Evolutionary conservation across 2,113 vertebrate species (phyloP).

Genomic region (Zosterops pallidus): DNA sequence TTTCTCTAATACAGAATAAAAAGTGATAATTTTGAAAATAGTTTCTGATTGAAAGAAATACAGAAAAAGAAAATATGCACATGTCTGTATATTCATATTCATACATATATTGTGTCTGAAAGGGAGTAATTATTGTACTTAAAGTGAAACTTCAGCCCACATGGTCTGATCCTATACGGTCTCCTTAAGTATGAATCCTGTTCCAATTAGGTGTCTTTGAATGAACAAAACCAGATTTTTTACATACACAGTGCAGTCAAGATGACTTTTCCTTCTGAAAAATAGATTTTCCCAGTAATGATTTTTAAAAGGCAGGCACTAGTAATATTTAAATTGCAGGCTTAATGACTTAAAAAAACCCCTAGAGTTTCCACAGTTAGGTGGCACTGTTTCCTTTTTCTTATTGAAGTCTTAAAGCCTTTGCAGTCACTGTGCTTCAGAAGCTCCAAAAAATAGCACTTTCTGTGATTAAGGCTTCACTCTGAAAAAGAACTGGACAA

Average conservation of each 20-base stretch:
- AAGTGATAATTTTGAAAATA: not conserved
- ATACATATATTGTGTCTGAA: not conserved
- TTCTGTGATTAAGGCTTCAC: not conserved
- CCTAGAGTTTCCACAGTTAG: slow-evolving; percentile 45
- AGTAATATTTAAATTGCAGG: not conserved
- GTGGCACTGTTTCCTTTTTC: slow-evolving; percentile 74
- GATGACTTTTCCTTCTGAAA: not conserved
- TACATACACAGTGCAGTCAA: not conserved
- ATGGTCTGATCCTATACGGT: not conserved
- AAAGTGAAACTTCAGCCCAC: not conserved
- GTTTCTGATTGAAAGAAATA: not conserved
- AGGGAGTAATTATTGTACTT: not conserved
- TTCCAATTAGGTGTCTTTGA: not conserved
- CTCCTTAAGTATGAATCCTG: not conserved
- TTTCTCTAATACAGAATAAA: not conserved
- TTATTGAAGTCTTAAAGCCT: not conserved
- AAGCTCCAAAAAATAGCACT: not conserved
- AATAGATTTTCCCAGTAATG: not conserved
- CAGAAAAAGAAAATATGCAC: not conserved
- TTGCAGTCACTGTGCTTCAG: not conserved
- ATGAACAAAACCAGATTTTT: not conserved
- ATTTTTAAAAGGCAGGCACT: not conserved
- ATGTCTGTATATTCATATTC: not conserved
- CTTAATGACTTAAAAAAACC: not conserved
- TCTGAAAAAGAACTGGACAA: not conserved